Base-by-base conservation (phyloP, 2,797 vertebrate species). In the Morelia viridis region DNA sequence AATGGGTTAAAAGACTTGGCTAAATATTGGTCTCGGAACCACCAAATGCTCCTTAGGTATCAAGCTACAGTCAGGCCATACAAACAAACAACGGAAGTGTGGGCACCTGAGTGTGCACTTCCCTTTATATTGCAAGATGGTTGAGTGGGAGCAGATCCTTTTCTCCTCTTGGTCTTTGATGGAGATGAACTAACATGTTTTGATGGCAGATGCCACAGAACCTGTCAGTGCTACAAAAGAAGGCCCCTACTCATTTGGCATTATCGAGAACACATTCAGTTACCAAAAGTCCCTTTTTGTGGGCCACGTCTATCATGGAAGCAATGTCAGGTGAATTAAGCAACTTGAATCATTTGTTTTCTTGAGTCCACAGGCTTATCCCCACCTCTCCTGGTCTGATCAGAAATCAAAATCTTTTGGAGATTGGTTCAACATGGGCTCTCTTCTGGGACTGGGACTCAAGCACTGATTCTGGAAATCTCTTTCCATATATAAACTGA, bases 141-240 rank as follows among this genome's bases (percentile, higher is more conserved):
- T 1, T 53, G 41, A 89, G 56, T 28, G 41, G 64, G 83, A 86
- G 22, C 19, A 28, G 83, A n/a, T 84, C 91, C 35, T 86, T 92
- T 89, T 17, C 83, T 28, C 83, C 4, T 46, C 88, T 24, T 3
- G 24, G 35, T 4, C 56, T 50, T 35, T 80, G 57, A 90, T 5
- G 28, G 65, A 88, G 68, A 80, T 62, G 88, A 41, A 7, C 92
- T 92, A 92, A 92, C 65, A 53, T n/a, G 41, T 62, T 92, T 64
- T 57, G 65, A 90, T 50, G 90, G 88, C 84, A 90, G 89, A 58
- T 41, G 15, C 46, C 17, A 35, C 2, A 85, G 92, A 80, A 46
- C 13, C 46, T 24, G 65, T 80, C 88, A n/a, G n/a, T 80, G 65
- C 84, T 62, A n/a, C 84, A 62, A 85, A 84, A 85, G 24, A 35